These are phyloP conservation scores for Synergus umbraculus DNA, from an alignment of 2,888 invertebrate genomes.

Conservation along the genomic window DNA sequence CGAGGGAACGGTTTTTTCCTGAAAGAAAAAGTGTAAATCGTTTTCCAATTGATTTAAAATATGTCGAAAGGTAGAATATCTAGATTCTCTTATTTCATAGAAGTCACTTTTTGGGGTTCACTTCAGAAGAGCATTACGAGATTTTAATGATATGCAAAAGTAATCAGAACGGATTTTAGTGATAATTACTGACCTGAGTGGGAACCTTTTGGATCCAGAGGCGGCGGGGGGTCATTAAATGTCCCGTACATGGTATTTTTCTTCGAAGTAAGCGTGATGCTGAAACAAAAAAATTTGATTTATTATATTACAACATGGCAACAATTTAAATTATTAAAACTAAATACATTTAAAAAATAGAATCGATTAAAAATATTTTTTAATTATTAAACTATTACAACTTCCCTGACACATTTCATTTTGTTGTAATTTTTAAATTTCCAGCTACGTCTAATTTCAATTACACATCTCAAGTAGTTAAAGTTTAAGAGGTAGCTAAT, in stretches of 20 bases:
- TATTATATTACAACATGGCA: too few species aligned
- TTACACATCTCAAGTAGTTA: too few species aligned
- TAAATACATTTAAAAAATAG: background rate
- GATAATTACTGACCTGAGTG: conserved; percentile 79
- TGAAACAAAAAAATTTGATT: conserved; percentile 73
- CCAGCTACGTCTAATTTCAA: too few species aligned
- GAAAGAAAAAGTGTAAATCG: background rate
- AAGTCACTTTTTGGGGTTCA: background rate
- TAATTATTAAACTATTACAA: too few species aligned
- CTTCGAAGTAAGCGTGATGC: conserved; percentile 90
- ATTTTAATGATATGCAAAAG: background rate
- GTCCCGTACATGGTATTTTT: conserved; percentile 92
- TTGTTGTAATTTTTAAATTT: too few species aligned
- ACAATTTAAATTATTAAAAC: background rate
- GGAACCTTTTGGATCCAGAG: conserved; percentile 92
- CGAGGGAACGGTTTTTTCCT: background rate
- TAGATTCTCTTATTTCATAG: background rate
- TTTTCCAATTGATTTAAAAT: background rate
- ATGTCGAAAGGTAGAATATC: background rate
- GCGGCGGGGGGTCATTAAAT: conserved; percentile 90
- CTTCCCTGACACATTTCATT: too few species aligned
- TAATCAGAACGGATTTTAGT: too few species aligned
- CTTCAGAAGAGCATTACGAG: background rate
- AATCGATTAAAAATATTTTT: too few species aligned
- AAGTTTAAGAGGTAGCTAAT: too few species aligned